Base-by-base conservation (phyloP, 2,888 invertebrate species). In the Amorpha juglandis region DNA sequence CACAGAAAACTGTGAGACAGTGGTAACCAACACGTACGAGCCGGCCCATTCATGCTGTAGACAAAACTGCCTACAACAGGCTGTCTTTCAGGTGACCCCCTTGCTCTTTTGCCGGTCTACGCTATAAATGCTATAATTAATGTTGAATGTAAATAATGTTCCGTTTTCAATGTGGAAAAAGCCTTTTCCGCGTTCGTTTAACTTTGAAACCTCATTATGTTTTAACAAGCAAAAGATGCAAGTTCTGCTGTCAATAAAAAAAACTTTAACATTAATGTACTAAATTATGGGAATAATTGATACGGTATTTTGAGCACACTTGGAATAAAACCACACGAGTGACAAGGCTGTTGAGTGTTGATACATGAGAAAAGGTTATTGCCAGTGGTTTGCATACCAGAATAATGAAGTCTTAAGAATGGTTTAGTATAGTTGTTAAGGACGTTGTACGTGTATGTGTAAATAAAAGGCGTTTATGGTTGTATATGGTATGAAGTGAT, bases 231-330 rank as follows among this genome's bases (percentile, higher is more conserved):
- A 9, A 38, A n/a, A 16, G 16, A 55, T 38, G 55, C 16, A 11
- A 35, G 11, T 16, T 55, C 11, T 55, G 55, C 9, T 11, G 3
- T 9, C 21, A 51, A 51, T 51, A 51, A 51, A 51, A 12, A 27
- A 21, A 11, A 11, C 42, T 7, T 8, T n/a, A 35, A 35, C 35
- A 16, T 16, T 35, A n/a, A 55, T 8, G 0, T 35, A 35, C n/a
- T 33, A 16, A n/a, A n/a, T n/a, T 12, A 48, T n/a, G 14, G 8
- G 4, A 21, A 55, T 0, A 55, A 35, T 35, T 12, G 38, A 55
- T 55, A 11, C 55, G 55, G 55, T 16, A 55, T 27, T 38, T 55
- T 55, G 55, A n/a, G 55, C 55, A 55, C 38, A 55, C 33, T 19
- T 55, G 35, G n/a, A 55, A 42, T 42, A 6, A 42, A 8, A 11